A percentile compares a stretch with the other conserved stretches of the same genome.
Conservation (phyloP, 2,113 vertebrate species). For the Trogon surrucura region DNA sequence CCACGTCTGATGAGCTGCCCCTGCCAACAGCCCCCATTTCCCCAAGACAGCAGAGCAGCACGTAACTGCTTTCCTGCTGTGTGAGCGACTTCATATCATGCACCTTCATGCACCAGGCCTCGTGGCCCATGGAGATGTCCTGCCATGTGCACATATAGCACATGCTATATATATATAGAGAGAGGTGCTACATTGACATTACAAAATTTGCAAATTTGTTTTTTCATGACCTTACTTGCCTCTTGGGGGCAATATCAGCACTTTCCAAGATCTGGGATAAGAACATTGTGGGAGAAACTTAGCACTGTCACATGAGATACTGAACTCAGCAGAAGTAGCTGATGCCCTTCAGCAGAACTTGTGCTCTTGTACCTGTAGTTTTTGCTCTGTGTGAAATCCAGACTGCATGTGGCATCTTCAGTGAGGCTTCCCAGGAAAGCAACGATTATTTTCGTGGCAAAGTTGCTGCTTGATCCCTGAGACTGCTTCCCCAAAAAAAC, state of each 20-base stretch:
- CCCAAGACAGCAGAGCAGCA: background rate
- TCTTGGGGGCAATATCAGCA: background rate
- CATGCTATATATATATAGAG: background rate
- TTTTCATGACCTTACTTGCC: background rate
- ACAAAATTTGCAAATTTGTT: background rate
- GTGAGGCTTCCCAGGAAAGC: background rate
- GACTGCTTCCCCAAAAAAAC: background rate
- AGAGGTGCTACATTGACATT: background rate
- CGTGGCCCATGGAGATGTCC: background rate
- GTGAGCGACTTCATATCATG: background rate
- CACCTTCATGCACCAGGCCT: background rate
- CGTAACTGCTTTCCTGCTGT: background rate
- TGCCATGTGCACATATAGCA: fast-evolving
- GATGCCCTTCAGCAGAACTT: background rate
- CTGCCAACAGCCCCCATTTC: background rate
- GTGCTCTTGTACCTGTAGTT: background rate
- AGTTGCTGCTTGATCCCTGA: background rate
- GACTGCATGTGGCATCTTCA: background rate
- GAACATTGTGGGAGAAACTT: background rate
- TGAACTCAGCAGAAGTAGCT: background rate
- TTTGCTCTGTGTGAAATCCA: background rate
- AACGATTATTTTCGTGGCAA: background rate
- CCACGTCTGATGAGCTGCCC: background rate
- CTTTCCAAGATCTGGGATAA: background rate
- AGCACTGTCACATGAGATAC: background rate